Base-by-base conservation (phyloP, 2,888 invertebrate genomes). In the Hypomecis punctinalis region DNA sequence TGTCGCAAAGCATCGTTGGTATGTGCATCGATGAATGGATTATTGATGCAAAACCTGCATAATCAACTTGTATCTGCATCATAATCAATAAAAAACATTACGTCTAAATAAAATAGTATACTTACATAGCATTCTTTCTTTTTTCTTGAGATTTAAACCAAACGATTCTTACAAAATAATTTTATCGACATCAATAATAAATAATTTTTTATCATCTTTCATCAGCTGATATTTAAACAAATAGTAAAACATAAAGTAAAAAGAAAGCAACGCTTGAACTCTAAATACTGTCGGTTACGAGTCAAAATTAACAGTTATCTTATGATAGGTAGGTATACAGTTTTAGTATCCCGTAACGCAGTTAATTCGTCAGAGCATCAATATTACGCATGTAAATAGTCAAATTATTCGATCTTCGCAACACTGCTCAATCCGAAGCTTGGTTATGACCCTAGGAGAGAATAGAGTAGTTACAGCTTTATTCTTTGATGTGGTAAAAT, bases 301-400 rank as follows among this genome's bases (percentile, higher is more conserved):
- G n/a, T 49, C 55, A 59, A 56, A 60, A 60, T 56, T 49, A 59
- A 55, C 54, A 49, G 49, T 49, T 59, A 13, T 6, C 46, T 59
- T 59, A 59, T 36, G 37, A 45, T 40, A 48, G 59, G 23, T 23
- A 23, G 23, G 23, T 23, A 23, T 23, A 42, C 11, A 42, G n/a
- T 23, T 37, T 57, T 57, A 66, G 61, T 60, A 61, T 56, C 52
- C 61, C 61, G 65, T 61, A 66, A 49, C 57, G 61, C 61, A 66
- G 58, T 61, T 53, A 56, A 46, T 51, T 40, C 53, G 47, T 13
- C 37, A 48, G 45, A 61, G 35, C 61, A 61, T 61, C 57, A 57
- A 53, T 57, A 64, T 63, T 54, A 64, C 58, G 53, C 57, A 66
- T 66, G 65, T 52, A 66, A 66, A 66, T 61, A 61, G 61, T 43